Conservation (phyloP, 2,888 invertebrate genomes). For the Heteropelma amictum region DNA sequence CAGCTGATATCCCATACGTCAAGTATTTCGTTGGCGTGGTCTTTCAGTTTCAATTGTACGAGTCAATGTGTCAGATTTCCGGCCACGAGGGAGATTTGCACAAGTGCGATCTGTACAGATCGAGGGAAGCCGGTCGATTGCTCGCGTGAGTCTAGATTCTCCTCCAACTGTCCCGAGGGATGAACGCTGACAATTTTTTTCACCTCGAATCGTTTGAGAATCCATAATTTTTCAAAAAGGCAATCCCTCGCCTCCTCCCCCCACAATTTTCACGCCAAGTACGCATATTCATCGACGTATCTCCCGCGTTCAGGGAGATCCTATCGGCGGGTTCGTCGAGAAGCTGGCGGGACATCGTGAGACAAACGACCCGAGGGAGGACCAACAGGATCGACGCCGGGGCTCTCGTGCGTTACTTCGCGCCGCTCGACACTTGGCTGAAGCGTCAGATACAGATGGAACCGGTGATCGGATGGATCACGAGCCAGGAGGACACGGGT, state of each 20-base stretch:
- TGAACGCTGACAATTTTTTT: not conserved
- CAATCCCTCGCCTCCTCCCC: no score
- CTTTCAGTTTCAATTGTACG: conserved; percentile 91
- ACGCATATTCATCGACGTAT: no score
- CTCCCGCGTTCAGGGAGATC: conserved; percentile 84
- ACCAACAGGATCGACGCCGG: conserved; percentile 87
- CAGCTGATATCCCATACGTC: conserved; percentile 83
- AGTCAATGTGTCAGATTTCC: conserved; percentile 86
- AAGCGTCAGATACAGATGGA: conserved; percentile 86
- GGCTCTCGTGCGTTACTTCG: conserved; percentile 89
- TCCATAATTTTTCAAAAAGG: not conserved
- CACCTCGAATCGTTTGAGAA: not conserved
- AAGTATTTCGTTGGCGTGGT: conserved; percentile 89
- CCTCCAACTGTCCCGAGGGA: not conserved
- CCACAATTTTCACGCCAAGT: no score
- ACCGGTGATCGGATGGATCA: conserved; percentile 87
- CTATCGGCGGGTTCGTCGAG: conserved; percentile 85
- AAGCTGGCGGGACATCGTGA: conserved; percentile 86
- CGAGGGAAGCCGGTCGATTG: conserved; percentile 87
- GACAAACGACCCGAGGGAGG: conserved; percentile 84
- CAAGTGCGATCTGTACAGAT: conserved; percentile 89
- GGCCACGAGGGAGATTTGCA: conserved; percentile 87
- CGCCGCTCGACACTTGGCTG: conserved; percentile 89
- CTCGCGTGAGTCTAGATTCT: conserved; percentile 81
- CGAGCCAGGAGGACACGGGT: conserved; percentile 83